Conservation (phyloP, 2,113 vertebrate genomes). For the Puma concolor region DNA sequence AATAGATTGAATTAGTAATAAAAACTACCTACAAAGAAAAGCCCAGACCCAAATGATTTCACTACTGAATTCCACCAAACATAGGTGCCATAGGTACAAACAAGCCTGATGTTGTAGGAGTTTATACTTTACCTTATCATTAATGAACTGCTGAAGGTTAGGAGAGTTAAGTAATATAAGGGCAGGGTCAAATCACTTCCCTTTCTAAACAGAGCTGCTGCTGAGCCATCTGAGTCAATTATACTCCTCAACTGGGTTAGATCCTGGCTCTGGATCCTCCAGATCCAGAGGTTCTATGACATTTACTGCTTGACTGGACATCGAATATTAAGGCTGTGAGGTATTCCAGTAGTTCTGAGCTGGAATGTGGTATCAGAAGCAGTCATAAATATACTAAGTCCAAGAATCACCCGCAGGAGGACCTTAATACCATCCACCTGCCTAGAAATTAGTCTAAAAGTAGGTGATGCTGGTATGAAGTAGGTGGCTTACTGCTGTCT, state of each 20-base stretch:
- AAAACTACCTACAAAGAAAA: constrained; percentile 3
- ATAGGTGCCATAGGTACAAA: not conserved
- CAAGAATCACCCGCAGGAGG: not conserved
- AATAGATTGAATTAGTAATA: not conserved
- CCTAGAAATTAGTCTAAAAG: constrained; percentile 44
- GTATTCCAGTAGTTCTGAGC: not conserved
- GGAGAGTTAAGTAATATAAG: not conserved
- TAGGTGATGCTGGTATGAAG: constrained; percentile 29
- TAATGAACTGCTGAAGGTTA: not conserved
- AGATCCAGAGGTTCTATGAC: not conserved
- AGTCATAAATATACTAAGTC: constrained; percentile 18
- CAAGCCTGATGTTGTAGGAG: not conserved
- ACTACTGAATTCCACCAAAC: constrained; percentile 6
- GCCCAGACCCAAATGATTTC: not conserved
- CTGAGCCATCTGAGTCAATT: not conserved
- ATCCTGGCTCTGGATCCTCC: not conserved
- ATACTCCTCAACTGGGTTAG: not conserved
- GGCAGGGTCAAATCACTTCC: not conserved
- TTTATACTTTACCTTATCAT: not conserved
- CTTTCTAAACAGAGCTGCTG: not conserved
- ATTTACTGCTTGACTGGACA: not conserved
- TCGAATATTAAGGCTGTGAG: not conserved
- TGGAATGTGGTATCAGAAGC: not conserved
- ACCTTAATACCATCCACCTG: not conserved
- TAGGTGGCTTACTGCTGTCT: not conserved